Evolutionary conservation across 2,797 vertebrate genomes (phyloP), one percentile per base, ranked within the genome.

Genomic region (Schizopygopsis malacanthus): DNA sequence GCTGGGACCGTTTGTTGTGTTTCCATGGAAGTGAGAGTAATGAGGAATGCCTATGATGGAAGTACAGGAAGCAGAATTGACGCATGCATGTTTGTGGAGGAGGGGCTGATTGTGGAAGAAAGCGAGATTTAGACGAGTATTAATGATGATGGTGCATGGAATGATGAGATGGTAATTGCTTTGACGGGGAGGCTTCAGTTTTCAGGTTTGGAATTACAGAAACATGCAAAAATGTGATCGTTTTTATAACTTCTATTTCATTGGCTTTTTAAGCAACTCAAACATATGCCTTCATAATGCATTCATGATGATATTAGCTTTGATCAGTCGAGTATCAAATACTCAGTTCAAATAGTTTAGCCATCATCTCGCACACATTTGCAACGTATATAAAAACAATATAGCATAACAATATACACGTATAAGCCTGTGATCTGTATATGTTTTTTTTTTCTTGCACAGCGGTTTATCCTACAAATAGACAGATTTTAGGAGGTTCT

Each of bases 231-330:
- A 90, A 83, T 39, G 59, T 52, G 81, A 76, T 25, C 45, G 50
- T 63, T 63, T 87, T 81, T 71, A 89, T 88, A 87, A 91, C 16
- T 91, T 79, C 79, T 87, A 90, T 91, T 92, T 92, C 75, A 91
- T 85, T 88, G 77, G 79, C 85, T 94, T 92, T 94, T 93, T 33
- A 33, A 65, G 63, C 33, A 37, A 16, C 63, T 67, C 63, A 16
- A 37, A 37, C 28, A 67, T 67, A 67, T 67, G 16, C 28, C 13
- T 33, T 33, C 73, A 43, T 16, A n/a, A 37, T 16, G 52, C 47
- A 37, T n/a, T 77, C 13, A 2, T 39, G 56, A n/a, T 22, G 5
- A 39, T 39, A 15, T 13, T 45, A 37, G 39, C 47, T 41, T 54
- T 20, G 22, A 50, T 47, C 28, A 50, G 77, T 41, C 2, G 54